These are phyloP conservation scores for Chrosomus eos DNA, from an alignment of 2,797 vertebrate genomes.

Conservation along the genomic window DNA sequence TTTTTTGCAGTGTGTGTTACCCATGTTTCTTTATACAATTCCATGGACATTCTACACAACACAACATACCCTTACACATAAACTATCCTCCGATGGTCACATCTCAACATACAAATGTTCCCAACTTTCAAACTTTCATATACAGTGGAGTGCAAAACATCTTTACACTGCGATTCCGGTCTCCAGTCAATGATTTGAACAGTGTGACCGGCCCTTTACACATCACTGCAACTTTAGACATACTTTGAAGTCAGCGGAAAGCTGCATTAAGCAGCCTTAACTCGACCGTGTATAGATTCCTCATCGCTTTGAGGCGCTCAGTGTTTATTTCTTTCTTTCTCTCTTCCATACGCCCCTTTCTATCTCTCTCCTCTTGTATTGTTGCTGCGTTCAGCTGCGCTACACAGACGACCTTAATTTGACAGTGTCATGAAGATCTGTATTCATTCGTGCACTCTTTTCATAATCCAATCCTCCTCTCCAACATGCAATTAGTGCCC, in stretches of 20 bases:
- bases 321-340: constrained; percentile 24
- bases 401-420: constrained; percentile 90
- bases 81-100: background rate
- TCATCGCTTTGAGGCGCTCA: constrained; percentile 54
- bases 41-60: too few species aligned
- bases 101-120: background rate
- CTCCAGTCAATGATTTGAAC: background rate
- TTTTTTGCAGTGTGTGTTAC: too few species aligned
- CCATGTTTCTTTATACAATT: too few species aligned
- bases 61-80: background rate
- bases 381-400: constrained; percentile 79
- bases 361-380: constrained; percentile 71
- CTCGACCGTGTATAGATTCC: background rate
- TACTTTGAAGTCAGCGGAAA: background rate
- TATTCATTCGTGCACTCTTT: constrained; percentile 99
- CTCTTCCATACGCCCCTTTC: constrained; percentile 65
- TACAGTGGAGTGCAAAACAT: background rate
- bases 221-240: background rate
- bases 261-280: background rate
- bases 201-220: background rate
- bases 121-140: background rate
- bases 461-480: constrained; percentile 99
- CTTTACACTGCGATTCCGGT: background rate
- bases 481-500: constrained; percentile 99
- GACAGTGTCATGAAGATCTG: constrained; percentile 96